These are phyloP conservation scores for Brachirus orientalis DNA, from an alignment of 2,113 vertebrate species.

Conservation along the genomic window DNA sequence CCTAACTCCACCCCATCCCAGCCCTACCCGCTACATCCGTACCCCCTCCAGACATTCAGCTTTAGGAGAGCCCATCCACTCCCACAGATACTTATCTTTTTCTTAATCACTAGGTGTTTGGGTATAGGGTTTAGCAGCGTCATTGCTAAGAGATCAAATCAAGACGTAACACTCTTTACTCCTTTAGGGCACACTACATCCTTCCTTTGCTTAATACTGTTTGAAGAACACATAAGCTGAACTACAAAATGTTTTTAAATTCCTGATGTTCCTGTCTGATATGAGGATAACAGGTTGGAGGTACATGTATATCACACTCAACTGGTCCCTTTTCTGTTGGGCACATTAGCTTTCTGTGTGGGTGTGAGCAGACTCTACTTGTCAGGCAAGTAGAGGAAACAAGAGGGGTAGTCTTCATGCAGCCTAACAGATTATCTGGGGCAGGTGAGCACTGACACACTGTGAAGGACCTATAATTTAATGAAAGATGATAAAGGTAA, in stretches of 20 bases:
- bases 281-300: slow-evolving; percentile 16
- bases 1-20: slow-evolving; percentile 45
- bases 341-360: slow-evolving; percentile 38
- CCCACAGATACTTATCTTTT: slow-evolving; percentile 81
- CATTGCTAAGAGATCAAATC: slow-evolving; percentile 68
- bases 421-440: slow-evolving; percentile 59
- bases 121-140: slow-evolving; percentile 67
- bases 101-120: slow-evolving; percentile 75
- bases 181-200: slow-evolving; percentile 59
- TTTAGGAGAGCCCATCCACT: slow-evolving; percentile 66
- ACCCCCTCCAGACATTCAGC: slow-evolving; percentile 75
- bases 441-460: slow-evolving; percentile 64
- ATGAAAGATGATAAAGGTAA: slow-evolving; percentile 60
- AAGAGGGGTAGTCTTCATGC: slow-evolving; percentile 57
- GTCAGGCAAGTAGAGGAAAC: slow-evolving; percentile 57
- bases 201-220: slow-evolving; percentile 28
- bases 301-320: background rate
- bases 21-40: slow-evolving; percentile 54
- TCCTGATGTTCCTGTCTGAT: slow-evolving; percentile 34
- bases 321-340: slow-evolving; percentile 30
- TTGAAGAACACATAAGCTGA: slow-evolving; percentile 13
- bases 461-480: slow-evolving; percentile 67
- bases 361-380: slow-evolving; percentile 39
- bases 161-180: slow-evolving; percentile 29
- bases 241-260: slow-evolving; percentile 20